phyloP scores from a whole-genome alignment of 2,888 invertebrate genomes.

The Palloptera scutellata region DNA sequence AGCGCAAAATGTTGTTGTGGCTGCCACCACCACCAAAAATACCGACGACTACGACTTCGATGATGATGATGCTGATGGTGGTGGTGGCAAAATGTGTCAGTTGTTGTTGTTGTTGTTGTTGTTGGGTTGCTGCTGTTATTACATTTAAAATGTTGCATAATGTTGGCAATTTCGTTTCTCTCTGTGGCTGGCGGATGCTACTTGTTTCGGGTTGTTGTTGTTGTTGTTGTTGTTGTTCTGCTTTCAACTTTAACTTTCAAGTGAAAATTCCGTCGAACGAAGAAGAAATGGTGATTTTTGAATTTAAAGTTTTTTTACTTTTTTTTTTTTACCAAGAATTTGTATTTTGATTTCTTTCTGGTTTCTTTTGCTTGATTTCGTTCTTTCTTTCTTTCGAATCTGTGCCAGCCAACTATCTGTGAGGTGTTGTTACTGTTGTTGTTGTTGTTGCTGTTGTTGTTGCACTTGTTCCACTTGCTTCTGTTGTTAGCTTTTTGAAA shows the following conservation, averaged over 20 bases:
- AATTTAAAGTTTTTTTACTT: neutral
- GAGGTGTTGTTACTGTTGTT: neutral
- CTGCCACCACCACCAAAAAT: neutral
- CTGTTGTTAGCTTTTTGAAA: constrained; percentile 26
- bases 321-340: too few relatives aligned
- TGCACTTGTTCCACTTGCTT: constrained; percentile 18
- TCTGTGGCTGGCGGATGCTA: too few relatives aligned
- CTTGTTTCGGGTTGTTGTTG: constrained; percentile 1
- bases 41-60: neutral
- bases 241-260: too few relatives aligned
- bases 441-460: constrained; percentile 16
- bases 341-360: neutral
- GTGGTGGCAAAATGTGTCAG: neutral
- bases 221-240: too few relatives aligned
- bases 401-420: constrained; percentile 9
- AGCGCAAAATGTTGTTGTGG: neutral
- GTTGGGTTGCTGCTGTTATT: neutral
- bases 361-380: constrained; percentile 7
- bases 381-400: constrained; percentile 13
- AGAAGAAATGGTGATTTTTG: too few relatives aligned
- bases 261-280: too few relatives aligned
- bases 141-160: neutral
- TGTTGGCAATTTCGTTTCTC: too few relatives aligned
- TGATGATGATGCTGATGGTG: neutral
- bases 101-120: neutral